Base-by-base conservation (phyloP, 1,140 invertebrate species). In the Zaprionus ornatus region DNA sequence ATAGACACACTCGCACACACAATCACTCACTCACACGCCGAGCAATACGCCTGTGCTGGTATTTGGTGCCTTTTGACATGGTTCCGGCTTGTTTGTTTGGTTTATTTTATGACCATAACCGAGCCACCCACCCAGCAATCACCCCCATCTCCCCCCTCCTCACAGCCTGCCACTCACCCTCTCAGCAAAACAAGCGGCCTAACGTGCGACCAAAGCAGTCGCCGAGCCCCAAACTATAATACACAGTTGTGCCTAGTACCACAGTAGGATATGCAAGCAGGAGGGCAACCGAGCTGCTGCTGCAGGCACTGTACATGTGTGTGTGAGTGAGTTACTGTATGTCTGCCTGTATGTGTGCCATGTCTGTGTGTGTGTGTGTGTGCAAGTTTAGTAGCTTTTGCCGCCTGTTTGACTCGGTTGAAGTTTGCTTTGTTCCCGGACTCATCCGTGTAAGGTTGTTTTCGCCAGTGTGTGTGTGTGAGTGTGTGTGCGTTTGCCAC, bases 71-170 rank as follows among this genome's bases (percentile, higher is more conserved):
- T 86, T 91, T 80, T 91, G 87, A 91, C 82, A 91, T 90, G 87
- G 82, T 91, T 91, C 87, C 86, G 86, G 82, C 87, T 90, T 90
- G 87, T 90, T 90, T 90, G 82, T 90, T 90, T 90, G 87, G 87
- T 90, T 91, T 90, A 90, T 90, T 90, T 90, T 90, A 87, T 91
- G 87, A 75, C 87, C 87, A 91, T 90, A 90, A 91, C 87, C 80
- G 77, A 83, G 67, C 69, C 75, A 74, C 64, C 74, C 77, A 54
- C 42, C 76, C 67, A 56, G 55, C 37, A 37, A 45, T 50, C 37
- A 27, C 29, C 25, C 23, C 21, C 9, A 5, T 17, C 0, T 6
- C 40, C 17, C 56, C 23, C 4, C 19, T 4, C 0, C 17, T 9
- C 7, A 6, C 1, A 2, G 3, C 4, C 17, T 17, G 17, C 81